Base-by-base conservation (phyloP, 2,113 vertebrate species). In the Caretta caretta region DNA sequence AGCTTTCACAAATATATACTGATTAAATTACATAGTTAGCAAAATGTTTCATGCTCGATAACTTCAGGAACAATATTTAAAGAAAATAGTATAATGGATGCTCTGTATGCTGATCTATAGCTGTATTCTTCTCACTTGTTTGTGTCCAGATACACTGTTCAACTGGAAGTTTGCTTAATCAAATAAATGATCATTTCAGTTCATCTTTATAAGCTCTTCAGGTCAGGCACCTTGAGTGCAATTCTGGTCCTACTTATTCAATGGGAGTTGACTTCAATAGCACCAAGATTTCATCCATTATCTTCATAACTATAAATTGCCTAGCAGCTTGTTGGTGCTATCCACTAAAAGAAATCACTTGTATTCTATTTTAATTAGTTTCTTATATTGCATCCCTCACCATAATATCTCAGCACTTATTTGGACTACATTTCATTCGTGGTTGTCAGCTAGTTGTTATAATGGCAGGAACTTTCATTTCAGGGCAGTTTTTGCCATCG, bases 61-160 rank as follows among this genome's bases (percentile, higher is more conserved):
- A 97, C 50, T 9, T 8, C 5, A 94, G 22, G 24, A 84, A 87
- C 90, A 87, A 53, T 79, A 93, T 94, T 69, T 79, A 90, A 89
- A 88, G 42, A 69, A 1, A 75, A 2, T 16, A 3, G 81, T n/a
- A 87, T 79, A 54, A 84, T 24, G 88, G n/a, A 86, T 89, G 29
- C 8, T 85, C 22, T n/a, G 85, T 90, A n/a, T 84, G 51, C 42
- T 87, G 29, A 93, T 80, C 10, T 80, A 38, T 10, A 53, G 22
- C 1, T 54, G 53, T 91, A 85, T 8, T 65, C 50, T 93, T 57
- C 83, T 84, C 35, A 51, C 48, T 57, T 81, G 31, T 59, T 10
- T 84, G 22, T 27, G 83, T 90, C 31, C 48, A 89, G 27, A 11
- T 5, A 38, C 4, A 49, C 38, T 27, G 6, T 56, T 89, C 80